These are phyloP conservation scores for Aethes cnicana DNA, from an alignment of 2,888 invertebrate species.

Conservation along the genomic window DNA sequence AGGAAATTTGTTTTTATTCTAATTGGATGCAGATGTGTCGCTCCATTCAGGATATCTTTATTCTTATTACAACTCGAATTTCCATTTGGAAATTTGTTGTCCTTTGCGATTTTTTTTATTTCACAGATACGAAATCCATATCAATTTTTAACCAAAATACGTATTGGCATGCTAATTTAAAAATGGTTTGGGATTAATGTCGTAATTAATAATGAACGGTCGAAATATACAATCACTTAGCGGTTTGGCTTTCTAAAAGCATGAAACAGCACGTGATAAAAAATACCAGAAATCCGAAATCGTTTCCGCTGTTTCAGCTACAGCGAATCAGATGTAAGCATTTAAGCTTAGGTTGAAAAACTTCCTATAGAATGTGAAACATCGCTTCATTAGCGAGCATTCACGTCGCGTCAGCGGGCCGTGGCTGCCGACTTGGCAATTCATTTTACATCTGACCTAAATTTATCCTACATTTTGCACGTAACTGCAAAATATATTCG, in stretches of 20 bases:
- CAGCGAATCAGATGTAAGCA: constrained; percentile 20
- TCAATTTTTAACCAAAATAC: too few relatives aligned
- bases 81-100: constrained; percentile 5
- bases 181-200: too few relatives aligned
- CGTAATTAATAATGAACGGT: too few relatives aligned
- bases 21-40: constrained; percentile 36
- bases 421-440: constrained; percentile 50
- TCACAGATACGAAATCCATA: too few relatives aligned
- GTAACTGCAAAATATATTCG: constrained; percentile 11
- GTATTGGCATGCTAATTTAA: background rate
- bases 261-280: background rate
- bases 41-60: background rate
- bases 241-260: too few relatives aligned
- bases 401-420: constrained; percentile 57
- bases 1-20: constrained; percentile 32
- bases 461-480: constrained; percentile 42
- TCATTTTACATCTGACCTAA: constrained; percentile 61
- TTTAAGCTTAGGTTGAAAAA: constrained; percentile 48
- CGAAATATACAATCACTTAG: too few relatives aligned
- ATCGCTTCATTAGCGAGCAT: constrained; percentile 69
- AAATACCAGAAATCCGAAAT: constrained; percentile 4
- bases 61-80: background rate
- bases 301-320: constrained; percentile 15
- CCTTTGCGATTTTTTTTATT: too few relatives aligned
- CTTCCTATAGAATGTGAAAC: constrained; percentile 51